These are phyloP conservation scores for Ligdia adustata DNA, from an alignment of 2,888 invertebrate genomes.

Conservation along the genomic window DNA sequence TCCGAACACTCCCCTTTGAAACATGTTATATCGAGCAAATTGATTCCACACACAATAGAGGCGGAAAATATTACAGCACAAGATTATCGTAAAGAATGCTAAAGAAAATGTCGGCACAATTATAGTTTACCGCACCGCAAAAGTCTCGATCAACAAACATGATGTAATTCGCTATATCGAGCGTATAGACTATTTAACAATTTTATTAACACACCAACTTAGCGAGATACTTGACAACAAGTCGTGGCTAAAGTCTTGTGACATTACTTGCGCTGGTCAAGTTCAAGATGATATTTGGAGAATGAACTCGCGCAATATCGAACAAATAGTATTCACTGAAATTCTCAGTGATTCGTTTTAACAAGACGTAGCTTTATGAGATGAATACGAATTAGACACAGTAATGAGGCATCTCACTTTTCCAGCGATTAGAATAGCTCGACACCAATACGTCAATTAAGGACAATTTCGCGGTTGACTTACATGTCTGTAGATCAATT, in stretches of 20 bases:
- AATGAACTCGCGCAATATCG: not conserved
- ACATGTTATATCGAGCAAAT: conserved; percentile 28
- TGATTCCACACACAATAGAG: conserved; percentile 14
- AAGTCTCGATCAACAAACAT: conserved; percentile 51
- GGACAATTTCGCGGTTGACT: conserved; percentile 72
- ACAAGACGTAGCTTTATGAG: conserved; percentile 13
- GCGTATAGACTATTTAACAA: conserved; percentile 62
- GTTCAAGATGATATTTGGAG: conserved; percentile 56
- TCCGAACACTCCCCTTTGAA: conserved; percentile 45
- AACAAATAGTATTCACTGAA: not conserved
- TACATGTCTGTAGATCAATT: conserved; percentile 56
- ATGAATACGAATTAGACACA: conserved; percentile 39
- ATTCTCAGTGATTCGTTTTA: not conserved
- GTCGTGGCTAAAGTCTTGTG: conserved; percentile 51
- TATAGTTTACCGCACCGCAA: conserved; percentile 19
- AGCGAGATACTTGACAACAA: conserved; percentile 49
- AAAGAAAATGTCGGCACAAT: conserved; percentile 26
- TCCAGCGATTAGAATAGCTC: conserved; percentile 47
- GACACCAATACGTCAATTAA: conserved; percentile 72
- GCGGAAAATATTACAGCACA: conserved; percentile 15
- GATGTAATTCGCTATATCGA: conserved; percentile 67
- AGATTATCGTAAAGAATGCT: conserved; percentile 17
- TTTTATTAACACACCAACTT: conserved; percentile 60
- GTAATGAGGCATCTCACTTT: conserved; percentile 53
- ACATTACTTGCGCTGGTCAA: conserved; percentile 73